Evolutionary conservation across 2,797 vertebrate genomes (phyloP), one percentile per base, ranked within the genome.

Genomic region (Poecilia picta): DNA sequence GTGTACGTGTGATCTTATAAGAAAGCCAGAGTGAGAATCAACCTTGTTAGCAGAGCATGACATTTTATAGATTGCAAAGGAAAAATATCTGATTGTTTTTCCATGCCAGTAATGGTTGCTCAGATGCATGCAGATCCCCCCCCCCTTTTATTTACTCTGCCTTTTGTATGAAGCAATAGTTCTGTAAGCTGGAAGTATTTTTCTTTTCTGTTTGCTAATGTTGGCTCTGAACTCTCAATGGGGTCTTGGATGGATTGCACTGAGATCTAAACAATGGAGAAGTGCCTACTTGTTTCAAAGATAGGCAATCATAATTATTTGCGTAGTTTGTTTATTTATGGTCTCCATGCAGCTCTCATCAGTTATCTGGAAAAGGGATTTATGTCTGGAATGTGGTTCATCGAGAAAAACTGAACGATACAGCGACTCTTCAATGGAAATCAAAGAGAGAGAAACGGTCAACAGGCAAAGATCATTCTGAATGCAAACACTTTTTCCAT

Each of bases 301-400:
- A 6, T 33, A 18, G 13, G 1, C 4, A 43, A 5, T 5, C 25
- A 10, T 45, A 23, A 12, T 8, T 41, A 4, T 83, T 51, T 41
- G 16, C 46, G 43, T 72, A 25, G 10, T 8, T 18, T 10, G 74
- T 70, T 15, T 66, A 41, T 72, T 59, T 18, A 7, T 18, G 5
- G 13, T 76, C 18, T 31, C 31, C 1, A 1, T 33, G 0, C 4
- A 47, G 0, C 45, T 46, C 0, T 10, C 1, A 62, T 71, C 10
- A 13, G 39, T 74, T 20, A 43, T 28, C 16, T 81, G 23, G 18
- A 64, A 79, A 46, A 6, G 51, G 5, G 49, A 43, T 71, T 59
- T 20, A 28, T 62, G n/a, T 6, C 18, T 77, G 62, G 85, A 91
- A 89, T 91, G 88, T 81, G 59, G 87, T 75, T 20, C 49, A 81